Base-by-base conservation (phyloP, 1,140 invertebrate genomes). In the Eumaeus atala region DNA sequence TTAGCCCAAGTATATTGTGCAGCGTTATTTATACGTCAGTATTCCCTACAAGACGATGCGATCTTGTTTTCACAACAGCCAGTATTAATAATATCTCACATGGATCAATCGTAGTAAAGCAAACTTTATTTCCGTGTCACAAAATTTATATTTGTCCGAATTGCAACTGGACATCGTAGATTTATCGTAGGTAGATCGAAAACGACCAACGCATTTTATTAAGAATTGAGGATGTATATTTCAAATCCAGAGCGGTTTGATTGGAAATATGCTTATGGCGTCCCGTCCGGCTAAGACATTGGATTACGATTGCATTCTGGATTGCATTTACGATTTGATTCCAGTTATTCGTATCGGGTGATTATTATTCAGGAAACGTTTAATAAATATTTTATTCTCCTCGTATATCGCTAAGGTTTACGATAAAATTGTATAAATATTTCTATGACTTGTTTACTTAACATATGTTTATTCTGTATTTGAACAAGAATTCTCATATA, bases 161-260 rank as follows among this genome's bases (percentile, higher is more conserved):
- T 18, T 8, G 17, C 21, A 48, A 36, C 36, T 16, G 36, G 12
- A 62, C 38, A 48, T 64, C 56, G 16, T 10, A 10, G 10, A 40
- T 40, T 17, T 40, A 9, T 9, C 28, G 54, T 55, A 44, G 37
- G 12, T 47, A 37, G 16, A 57, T 36, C 40, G 61, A 66, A 76
- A 71, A 74, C 72, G 70, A 72, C 67, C 67, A 72, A 77, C 70
- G 72, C 71, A 77, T 81, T 79, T 81, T 81, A 79, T 79, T 81
- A 76, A 74, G 76, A 77, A 80, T 70, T 58, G 69, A 60, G 68
- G 70, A 69, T 72, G 60, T 74, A 66, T 76, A 67, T 76, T 66
- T 71, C 62, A 60, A 67, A 66, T 60, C 58, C 56, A 65, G 58
- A 72, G 64, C 57, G 67, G 68, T 75, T 74, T 80, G 77, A 80